phyloP scores from a whole-genome alignment of 2,888 invertebrate genomes.

The Drosophila austrosaltans region DNA sequence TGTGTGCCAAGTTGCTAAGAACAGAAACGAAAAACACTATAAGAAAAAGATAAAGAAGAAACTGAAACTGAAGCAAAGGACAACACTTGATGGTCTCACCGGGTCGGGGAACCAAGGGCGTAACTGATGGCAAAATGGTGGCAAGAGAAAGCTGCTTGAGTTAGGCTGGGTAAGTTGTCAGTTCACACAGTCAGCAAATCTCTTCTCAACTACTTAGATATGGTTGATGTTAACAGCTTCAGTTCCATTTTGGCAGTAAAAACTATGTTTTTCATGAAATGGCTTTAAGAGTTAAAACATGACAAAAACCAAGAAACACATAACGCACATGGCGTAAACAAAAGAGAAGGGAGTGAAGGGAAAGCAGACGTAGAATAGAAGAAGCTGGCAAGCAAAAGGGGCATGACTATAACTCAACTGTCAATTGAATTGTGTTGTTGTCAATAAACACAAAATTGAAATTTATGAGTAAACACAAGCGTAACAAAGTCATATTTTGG shows the following conservation, averaged over 20 bases:
- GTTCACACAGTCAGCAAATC: constrained; percentile 42
- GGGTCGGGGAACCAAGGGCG: background rate
- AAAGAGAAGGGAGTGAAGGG: background rate
- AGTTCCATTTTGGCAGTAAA: constrained; percentile 1
- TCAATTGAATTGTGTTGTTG: constrained; percentile 11
- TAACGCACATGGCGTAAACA: background rate
- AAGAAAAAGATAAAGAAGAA: constrained; percentile 4
- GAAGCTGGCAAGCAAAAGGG: background rate
- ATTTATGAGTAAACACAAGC: constrained; percentile 36
- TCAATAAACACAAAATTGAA: constrained; percentile 20
- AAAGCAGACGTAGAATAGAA: background rate
- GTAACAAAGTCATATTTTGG: background rate
- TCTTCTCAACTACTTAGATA: constrained; percentile 34
- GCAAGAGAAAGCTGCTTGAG: background rate
- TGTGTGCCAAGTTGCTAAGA: constrained; percentile 41
- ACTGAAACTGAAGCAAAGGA: constrained; percentile 10
- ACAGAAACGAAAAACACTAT: constrained; percentile 5
- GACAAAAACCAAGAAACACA: background rate
- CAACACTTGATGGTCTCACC: constrained; percentile 22
- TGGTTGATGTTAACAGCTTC: constrained; percentile 45
- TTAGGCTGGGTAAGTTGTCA: constrained; percentile 22
- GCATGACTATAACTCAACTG: constrained; percentile 4
- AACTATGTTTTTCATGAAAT: constrained; percentile 11
- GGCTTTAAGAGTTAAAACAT: constrained; percentile 7
- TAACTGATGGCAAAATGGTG: background rate